Evolutionary conservation across 2,113 vertebrate genomes (phyloP).

Genomic region (Apteryx mantelli): DNA sequence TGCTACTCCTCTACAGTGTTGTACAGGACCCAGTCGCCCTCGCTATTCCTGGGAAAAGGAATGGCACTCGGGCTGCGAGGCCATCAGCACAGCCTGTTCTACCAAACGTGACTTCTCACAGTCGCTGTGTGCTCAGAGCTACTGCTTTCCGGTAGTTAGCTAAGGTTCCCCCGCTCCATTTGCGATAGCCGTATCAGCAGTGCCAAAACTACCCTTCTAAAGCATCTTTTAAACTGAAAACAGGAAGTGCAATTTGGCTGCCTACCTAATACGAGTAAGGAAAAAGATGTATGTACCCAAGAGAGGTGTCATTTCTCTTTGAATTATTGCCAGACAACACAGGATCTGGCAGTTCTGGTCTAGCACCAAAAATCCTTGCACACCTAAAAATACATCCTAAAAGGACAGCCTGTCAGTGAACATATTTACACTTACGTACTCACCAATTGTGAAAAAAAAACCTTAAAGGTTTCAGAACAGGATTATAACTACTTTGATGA

Average conservation of each 20-base stretch:
- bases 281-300: not conserved
- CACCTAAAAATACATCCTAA: not conserved
- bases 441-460: not conserved
- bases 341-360: not conserved
- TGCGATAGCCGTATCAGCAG: not conserved
- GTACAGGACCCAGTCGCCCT: accelerated
- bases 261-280: not conserved
- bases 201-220: not conserved
- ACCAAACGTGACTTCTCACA: not conserved
- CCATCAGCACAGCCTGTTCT: not conserved
- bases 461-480: accelerated
- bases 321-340: not conserved
- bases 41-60: not conserved
- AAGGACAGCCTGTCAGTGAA: not conserved
- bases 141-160: not conserved
- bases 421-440: accelerated
- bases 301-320: not conserved
- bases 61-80: not conserved
- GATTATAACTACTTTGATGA: not conserved
- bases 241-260: slow-evolving; percentile 30
- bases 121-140: not conserved
- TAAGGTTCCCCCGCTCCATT: not conserved
- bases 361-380: not conserved
- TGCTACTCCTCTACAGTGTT: not conserved
- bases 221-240: not conserved